Base-by-base conservation (phyloP, 2,113 vertebrate genomes). In the Opisthocomus hoazin region DNA sequence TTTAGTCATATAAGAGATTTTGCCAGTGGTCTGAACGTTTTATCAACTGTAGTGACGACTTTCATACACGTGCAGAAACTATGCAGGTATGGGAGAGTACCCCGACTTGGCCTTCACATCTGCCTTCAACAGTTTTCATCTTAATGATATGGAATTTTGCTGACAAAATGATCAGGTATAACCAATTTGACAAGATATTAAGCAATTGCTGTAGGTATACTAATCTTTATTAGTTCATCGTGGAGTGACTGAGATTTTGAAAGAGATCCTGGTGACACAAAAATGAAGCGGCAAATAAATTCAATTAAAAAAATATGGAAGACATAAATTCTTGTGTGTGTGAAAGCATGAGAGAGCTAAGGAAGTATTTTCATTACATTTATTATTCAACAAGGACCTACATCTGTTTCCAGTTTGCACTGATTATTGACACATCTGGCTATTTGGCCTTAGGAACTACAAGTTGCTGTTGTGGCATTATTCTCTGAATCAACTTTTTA, bases 381-480 rank as follows among this genome's bases (percentile, higher is more conserved):
- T 98, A 97, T 98, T 98, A 98, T 98, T 98, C 96, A 97, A 97
- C 97, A 98, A 98, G 97, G 90, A 81, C 86, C 96, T 97, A 97
- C 98, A 98, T 98, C 98, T 98, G 98, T 98, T 98, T 98, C 97
- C 95, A 98, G 98, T 98, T 98, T 97, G 95, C 96, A 87, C 96
- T 97, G 98, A 98, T 98, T 98, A 98, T 98, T 98, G 98, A 98
- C 98, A 98, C 98, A 98, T 98, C 98, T 98, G 98, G 98, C 90
- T 97, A 92, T 98, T 97, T 98, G 98, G 98, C 98, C 97, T 97
- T 95, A 96, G 97, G 97, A 98, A 96, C 96, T 97, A 90, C 96
- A 97, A 97, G 97, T 98, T 98, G 98, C 98, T 98, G 97, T 97
- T 98, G 97, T 97, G 98, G 98, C 97, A 97, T 98, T 98, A 98